phyloP scores from a whole-genome alignment of 2,113 vertebrate genomes.

The Cromileptes altivelis region DNA sequence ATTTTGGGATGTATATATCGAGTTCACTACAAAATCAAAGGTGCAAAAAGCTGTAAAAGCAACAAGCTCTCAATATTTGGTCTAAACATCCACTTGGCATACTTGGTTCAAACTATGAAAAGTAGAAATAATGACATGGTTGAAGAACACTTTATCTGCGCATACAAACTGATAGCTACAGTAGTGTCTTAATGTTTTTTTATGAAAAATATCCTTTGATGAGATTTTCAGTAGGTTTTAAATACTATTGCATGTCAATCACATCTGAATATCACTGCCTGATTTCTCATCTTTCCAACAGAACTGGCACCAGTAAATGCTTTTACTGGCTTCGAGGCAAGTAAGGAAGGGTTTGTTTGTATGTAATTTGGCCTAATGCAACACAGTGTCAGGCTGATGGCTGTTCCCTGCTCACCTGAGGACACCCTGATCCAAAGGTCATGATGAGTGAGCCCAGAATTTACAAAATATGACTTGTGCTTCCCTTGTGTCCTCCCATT shows the following conservation, averaged over 20 bases:
- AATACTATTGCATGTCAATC: not conserved
- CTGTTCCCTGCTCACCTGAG: not conserved
- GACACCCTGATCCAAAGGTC: not conserved
- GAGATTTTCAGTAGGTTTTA: not conserved
- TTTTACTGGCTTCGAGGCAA: not conserved
- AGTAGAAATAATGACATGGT: not conserved
- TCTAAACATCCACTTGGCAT: not conserved
- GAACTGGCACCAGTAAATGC: not conserved
- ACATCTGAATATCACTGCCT: not conserved
- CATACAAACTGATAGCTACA: not conserved
- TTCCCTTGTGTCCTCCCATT: not conserved
- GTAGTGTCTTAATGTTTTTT: not conserved
- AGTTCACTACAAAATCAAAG: too few relatives aligned
- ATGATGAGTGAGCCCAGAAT: slow-evolving; percentile 8
- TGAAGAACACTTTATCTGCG: not conserved
- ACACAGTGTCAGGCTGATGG: not conserved
- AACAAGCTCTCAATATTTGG: not conserved
- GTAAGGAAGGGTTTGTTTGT: not conserved
- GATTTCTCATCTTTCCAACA: not conserved
- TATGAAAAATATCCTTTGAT: not conserved
- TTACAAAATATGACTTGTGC: not conserved
- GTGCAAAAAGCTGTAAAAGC: too few relatives aligned
- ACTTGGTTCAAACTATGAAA: slow-evolving; percentile 1
- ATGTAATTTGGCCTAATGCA: not conserved
- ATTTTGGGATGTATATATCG: too few relatives aligned